Conservation (phyloP, 2,797 vertebrate genomes). For the Natrix natrix region DNA sequence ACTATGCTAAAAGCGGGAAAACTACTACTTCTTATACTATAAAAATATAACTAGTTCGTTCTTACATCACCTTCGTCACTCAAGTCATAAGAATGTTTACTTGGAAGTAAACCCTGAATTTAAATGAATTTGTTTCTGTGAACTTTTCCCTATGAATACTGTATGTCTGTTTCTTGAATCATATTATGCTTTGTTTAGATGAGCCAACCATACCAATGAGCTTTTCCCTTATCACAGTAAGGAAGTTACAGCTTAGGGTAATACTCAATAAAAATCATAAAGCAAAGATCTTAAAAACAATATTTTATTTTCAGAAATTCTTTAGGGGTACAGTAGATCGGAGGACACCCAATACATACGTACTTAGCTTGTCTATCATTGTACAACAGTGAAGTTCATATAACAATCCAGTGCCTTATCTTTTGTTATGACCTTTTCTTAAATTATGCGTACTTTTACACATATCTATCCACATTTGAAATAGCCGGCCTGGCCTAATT, state of each 20-base stretch:
- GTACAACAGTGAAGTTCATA: background rate
- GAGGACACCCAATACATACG: background rate
- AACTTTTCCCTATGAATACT: background rate
- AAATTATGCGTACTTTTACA: background rate
- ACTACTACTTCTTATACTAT: background rate
- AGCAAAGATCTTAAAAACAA: background rate
- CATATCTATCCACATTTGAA: background rate
- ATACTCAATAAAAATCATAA: background rate
- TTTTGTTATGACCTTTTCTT: background rate
- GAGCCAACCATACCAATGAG: background rate
- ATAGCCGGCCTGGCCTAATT: too few relatives aligned
- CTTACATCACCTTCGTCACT: background rate
- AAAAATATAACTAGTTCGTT: background rate
- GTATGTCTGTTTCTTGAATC: background rate
- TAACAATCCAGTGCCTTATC: background rate
- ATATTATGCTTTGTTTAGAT: background rate
- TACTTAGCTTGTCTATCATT: background rate
- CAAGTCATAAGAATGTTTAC: background rate
- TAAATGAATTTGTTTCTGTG: background rate
- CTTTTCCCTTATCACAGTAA: background rate
- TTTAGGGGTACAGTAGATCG: background rate
- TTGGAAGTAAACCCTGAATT: background rate
- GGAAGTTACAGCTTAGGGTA: background rate
- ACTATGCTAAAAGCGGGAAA: background rate
- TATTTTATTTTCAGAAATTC: slow-evolving; percentile 10